phyloP scores from a whole-genome alignment of 2,888 invertebrate genomes.

The Drosophila neutralis region DNA sequence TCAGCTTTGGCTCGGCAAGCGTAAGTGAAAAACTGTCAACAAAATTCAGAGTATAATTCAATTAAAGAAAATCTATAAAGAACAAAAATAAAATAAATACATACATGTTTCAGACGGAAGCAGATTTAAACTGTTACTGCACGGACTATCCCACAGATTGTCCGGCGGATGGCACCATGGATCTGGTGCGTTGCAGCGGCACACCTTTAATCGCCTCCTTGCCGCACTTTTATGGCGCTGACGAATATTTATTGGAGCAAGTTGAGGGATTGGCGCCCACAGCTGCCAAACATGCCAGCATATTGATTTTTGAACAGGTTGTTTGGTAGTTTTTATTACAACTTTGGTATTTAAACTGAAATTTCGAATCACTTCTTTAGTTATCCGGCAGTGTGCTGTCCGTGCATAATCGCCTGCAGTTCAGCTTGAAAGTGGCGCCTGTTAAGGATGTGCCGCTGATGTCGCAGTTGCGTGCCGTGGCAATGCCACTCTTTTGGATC shows the following conservation, averaged over 20 bases:
- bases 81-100: background rate
- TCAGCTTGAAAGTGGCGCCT: constrained; percentile 88
- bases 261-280: constrained; percentile 87
- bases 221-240: constrained; percentile 91
- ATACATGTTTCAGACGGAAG: constrained; percentile 57
- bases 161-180: constrained; percentile 89
- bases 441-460: constrained; percentile 88
- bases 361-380: constrained; percentile 24
- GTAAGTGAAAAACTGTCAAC: constrained; percentile 25
- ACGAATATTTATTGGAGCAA: constrained; percentile 84
- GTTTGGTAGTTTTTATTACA: no score
- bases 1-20: constrained; percentile 89
- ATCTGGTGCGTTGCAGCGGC: constrained; percentile 87
- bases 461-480: constrained; percentile 87
- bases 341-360: background rate
- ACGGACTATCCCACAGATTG: constrained; percentile 87
- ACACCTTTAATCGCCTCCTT: constrained; percentile 90
- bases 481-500: constrained; percentile 91
- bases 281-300: constrained; percentile 89
- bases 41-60: background rate
- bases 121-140: constrained; percentile 83
- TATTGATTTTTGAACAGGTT: constrained; percentile 91
- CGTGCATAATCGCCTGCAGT: constrained; percentile 90
- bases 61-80: background rate
- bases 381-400: constrained; percentile 88